A percentile compares a stretch with the other conserved stretches of the same genome.
Conservation (phyloP, 2,797 vertebrate genomes). For the Muscicapa comitata region DNA sequence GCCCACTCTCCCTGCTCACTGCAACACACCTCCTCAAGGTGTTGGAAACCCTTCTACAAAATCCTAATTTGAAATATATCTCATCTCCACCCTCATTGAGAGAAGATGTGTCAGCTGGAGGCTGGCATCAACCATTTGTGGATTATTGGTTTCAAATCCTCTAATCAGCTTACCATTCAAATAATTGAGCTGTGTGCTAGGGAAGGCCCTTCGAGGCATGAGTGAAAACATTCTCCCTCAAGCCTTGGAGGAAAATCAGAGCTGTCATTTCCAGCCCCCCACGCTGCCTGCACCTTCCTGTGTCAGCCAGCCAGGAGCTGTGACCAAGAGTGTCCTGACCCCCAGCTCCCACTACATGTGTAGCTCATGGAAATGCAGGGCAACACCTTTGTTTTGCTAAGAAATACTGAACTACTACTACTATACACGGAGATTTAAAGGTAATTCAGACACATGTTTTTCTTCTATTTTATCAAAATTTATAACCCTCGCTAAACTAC, state of each 20-base stretch:
- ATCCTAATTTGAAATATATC: neutral
- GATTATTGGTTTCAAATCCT: conserved; percentile 56
- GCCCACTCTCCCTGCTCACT: neutral
- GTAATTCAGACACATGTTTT: neutral
- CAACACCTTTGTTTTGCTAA: neutral
- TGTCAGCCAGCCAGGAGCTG: neutral
- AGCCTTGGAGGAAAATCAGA: neutral
- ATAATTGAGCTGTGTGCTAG: conserved; percentile 43
- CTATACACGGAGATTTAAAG: neutral
- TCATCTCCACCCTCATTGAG: neutral
- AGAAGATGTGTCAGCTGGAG: neutral
- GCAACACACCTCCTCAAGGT: neutral
- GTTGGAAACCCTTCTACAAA: neutral
- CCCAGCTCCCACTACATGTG: neutral
- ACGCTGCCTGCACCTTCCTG: neutral
- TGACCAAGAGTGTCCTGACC: neutral
- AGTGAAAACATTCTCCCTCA: neutral
- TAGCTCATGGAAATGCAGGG: neutral
- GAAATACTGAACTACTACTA: neutral
- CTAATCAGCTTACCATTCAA: conserved; percentile 60
- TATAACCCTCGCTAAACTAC: neutral
- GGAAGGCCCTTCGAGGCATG: neutral
- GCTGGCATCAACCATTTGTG: conserved; percentile 37
- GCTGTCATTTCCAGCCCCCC: neutral
- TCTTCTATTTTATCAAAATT: neutral